phyloP scores from a whole-genome alignment of 2,797 vertebrate species.

The Tadarida brasiliensis region DNA sequence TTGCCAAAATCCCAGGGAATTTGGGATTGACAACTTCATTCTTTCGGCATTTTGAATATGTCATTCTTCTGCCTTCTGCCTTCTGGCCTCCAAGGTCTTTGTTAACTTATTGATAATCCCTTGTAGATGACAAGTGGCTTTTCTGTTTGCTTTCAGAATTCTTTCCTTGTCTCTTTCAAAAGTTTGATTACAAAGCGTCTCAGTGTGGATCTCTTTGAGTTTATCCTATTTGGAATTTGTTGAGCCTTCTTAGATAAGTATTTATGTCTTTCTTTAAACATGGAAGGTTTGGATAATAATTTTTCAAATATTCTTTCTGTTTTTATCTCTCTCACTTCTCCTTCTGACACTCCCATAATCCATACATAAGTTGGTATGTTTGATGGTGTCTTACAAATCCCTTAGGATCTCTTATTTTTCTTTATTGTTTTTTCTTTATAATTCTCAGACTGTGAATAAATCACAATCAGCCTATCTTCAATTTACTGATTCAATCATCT shows the following conservation, averaged over 20 bases:
- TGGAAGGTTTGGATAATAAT: neutral
- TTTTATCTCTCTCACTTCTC: neutral
- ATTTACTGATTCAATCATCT: neutral
- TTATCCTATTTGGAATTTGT: too few relatives aligned
- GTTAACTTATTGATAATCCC: too few relatives aligned
- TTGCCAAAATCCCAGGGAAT: neutral
- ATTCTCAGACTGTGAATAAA: neutral
- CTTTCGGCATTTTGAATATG: neutral
- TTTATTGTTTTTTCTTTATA: neutral
- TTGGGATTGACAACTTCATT: neutral
- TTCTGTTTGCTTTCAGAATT: too few relatives aligned
- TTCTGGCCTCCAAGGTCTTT: neutral
- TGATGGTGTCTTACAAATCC: neutral
- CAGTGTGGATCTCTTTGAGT: too few relatives aligned
- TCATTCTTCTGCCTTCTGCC: neutral
- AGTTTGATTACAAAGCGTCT: too few relatives aligned
- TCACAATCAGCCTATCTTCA: neutral
- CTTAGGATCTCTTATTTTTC: neutral
- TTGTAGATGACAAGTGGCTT: too few relatives aligned
- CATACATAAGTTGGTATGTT: neutral
- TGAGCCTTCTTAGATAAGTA: too few relatives aligned
- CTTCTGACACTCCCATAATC: neutral
- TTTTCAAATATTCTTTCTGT: neutral
- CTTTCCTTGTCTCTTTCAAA: too few relatives aligned
- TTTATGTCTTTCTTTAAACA: too few relatives aligned